Evolutionary conservation across 2,113 vertebrate species (phyloP), one percentile per base, ranked within the genome.

Genomic region (Xenopus borealis): DNA sequence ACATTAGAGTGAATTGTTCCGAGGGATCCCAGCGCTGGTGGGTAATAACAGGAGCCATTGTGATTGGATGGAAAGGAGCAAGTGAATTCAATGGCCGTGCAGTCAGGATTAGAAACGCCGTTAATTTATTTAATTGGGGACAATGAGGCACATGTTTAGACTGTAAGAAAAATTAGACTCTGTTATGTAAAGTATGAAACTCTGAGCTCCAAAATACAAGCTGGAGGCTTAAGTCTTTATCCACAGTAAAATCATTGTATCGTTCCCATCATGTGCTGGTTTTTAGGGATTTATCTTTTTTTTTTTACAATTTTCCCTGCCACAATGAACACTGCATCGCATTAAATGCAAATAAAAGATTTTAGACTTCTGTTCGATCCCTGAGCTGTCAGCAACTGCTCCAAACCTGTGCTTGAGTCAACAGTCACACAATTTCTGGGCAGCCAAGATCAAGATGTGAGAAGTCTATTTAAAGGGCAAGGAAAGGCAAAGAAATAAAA

Each of bases 151-250:
- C 44, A 50, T 44, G 19, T 52, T 67, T n/a, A 20, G 11, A 58
- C 45, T 27, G 63, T 57, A 1, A 58, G 33, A 66, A 65, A 14
- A 58, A 53, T 14, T 71, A 40, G 30, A 72, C 14, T 2, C 17
- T 14, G 12, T 27, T 40, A 33, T 17, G 30, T 7, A 11, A 46
- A 59, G 20, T 45, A 58, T 14, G 72, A 50, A 68, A 75, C 64
- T 40, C 68, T 65, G 72, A 75, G 65, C 72, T 75, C 64, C n/a
- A 59, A 68, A 68, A 62, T 65, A 75, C 40, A 13, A 18, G 23
- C 23, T 27, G 23, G 72, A 23, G n/a, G 40, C 11, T 40, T 40
- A 40, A 40, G 33, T 40, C 33, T 40, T 40, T 9, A 40, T 40
- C 33, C 33, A 7, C 33, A 17, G 50, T 62, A 45, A 11, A 30